Evolutionary conservation across 2,888 invertebrate genomes (phyloP), one percentile per base, ranked within the genome.

Genomic region (Hirtodrosophila confusa): DNA sequence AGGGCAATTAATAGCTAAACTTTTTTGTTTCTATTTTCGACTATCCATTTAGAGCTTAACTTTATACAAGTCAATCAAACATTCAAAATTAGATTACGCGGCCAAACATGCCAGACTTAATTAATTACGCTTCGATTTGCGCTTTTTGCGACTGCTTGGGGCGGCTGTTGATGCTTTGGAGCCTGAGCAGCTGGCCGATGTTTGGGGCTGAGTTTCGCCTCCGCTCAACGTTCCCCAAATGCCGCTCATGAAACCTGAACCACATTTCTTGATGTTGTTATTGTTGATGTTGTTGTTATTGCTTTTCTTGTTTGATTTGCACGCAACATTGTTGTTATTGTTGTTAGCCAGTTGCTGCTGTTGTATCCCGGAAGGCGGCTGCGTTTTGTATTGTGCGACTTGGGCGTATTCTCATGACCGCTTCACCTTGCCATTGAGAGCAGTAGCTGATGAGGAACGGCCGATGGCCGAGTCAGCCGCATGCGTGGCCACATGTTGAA

Each of bases 401-500:
- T 90, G 89, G 91, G 92, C 92, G 92, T 91, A 91, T 85, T 91
- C 92, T 92, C 92, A 92, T 91, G 91, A 92, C 9, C 89, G 90
- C 80, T 92, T 92, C 65, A 91, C 80, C 76, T 92, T 92, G 56
- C 92, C 92, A 80, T 92, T 92, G 35, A 88, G 62, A 31, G 88
- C 75, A 71, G 75, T 61, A 73, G 87, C 48, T 24, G 61, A 69
- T 37, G 74, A 75, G 65, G 91, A 90, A 78, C 92, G 91, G 27
- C 93, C 93, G 56, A 95, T 92, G 7, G 95, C 94, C 60, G 94
- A 93, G 90, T 94, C 95, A 61, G 95, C 95, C 84, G 95, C 96
- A 90, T 94, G 95, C 50, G 93, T 94, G 77, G 96, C 96, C 86
- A 96, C 96, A 91, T 95, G 95, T 90, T 96, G 95, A 91, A 97